phyloP scores from a whole-genome alignment of 2,113 vertebrate species.

The Corythoichthys intestinalis region DNA sequence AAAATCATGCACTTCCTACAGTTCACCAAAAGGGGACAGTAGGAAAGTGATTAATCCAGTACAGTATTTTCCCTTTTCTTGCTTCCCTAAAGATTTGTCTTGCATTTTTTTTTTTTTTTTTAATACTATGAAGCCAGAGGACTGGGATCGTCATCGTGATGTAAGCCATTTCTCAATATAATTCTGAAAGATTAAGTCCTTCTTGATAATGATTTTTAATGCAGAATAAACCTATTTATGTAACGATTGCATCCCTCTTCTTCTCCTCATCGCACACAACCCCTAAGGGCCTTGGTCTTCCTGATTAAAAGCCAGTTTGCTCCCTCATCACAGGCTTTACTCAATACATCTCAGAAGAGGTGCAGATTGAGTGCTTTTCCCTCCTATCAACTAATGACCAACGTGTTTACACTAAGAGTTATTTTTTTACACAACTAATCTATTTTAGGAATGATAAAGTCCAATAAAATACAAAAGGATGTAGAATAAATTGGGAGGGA shows the following conservation, averaged over 20 bases:
- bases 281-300: slow-evolving; percentile 29
- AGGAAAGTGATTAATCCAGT: background rate
- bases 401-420: slow-evolving; percentile 28
- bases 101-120: background rate
- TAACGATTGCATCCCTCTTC: slow-evolving; percentile 25
- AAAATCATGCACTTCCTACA: slow-evolving; percentile 12
- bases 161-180: slow-evolving; percentile 62
- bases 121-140: slow-evolving; percentile 22
- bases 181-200: slow-evolving; percentile 48
- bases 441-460: background rate
- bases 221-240: slow-evolving; percentile 56
- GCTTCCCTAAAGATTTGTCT: slow-evolving; percentile 27
- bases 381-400: slow-evolving; percentile 26
- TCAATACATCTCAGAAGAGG: slow-evolving; percentile 8
- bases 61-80: slow-evolving; percentile 16
- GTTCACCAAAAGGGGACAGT: slow-evolving; percentile 11
- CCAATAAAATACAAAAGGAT: background rate
- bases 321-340: slow-evolving; percentile 37
- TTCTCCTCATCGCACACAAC: background rate
- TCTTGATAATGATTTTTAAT: slow-evolving; percentile 50
- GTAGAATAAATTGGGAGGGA: background rate
- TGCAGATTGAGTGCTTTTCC: slow-evolving; percentile 23
- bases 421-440: slow-evolving; percentile 13
- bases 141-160: slow-evolving; percentile 37
- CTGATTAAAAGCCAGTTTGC: slow-evolving; percentile 49